Conservation (phyloP, 2,888 invertebrate species). For the Rhamnusium bicolor region DNA sequence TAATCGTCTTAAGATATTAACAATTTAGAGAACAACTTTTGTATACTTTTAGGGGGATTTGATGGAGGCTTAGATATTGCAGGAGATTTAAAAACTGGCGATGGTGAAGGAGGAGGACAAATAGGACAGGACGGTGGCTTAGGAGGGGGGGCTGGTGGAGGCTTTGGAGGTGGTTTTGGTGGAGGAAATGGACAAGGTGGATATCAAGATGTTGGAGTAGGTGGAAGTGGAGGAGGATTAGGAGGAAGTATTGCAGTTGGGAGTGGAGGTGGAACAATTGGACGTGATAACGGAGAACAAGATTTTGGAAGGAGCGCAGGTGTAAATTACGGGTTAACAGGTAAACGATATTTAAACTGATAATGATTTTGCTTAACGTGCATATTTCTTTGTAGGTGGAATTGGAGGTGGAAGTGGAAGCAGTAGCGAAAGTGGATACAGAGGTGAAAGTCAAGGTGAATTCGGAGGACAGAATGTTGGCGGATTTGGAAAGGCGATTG, state of each 20-base stretch:
- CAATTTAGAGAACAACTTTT: too few species aligned
- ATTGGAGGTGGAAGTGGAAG: neutral
- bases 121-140: neutral
- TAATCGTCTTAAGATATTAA: too few species aligned
- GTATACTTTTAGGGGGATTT: neutral
- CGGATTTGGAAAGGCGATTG: neutral
- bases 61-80: neutral
- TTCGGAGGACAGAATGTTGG: neutral
- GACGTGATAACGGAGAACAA: neutral
- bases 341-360: too few species aligned
- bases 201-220: neutral
- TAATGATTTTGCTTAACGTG: too few species aligned
- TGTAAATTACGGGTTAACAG: neutral
- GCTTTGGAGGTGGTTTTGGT: neutral
- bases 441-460: neutral
- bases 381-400: neutral
- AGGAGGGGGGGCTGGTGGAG: neutral
- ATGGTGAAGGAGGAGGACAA: neutral
- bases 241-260: neutral
- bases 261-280: too few species aligned
- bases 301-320: neutral
- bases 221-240: neutral
- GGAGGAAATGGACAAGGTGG: neutral
- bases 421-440: neutral
- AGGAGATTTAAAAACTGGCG: neutral